phyloP scores from a whole-genome alignment of 2,113 vertebrate genomes.

The Aspidoscelis tigris region DNA sequence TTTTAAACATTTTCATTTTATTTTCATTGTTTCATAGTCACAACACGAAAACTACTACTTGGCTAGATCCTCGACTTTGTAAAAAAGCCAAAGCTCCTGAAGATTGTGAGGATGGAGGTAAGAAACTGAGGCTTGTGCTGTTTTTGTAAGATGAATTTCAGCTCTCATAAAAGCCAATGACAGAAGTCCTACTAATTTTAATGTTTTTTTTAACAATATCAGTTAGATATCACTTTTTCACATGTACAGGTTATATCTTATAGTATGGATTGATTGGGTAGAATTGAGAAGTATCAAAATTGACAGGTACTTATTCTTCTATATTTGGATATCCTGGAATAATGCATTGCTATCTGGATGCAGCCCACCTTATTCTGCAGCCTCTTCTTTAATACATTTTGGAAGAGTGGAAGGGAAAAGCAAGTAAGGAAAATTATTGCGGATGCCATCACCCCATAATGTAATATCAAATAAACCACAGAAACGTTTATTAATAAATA shows the following conservation, averaged over 20 bases:
- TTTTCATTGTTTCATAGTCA: conserved; percentile 81
- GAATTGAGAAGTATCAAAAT: background rate
- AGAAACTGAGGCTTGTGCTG: conserved; percentile 45
- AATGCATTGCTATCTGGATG: too few relatives aligned
- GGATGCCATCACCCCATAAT: background rate
- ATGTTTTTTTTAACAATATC: background rate
- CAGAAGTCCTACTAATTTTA: background rate
- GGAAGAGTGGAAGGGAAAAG: background rate
- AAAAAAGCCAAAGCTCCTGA: conserved; percentile 97
- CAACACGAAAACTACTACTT: conserved; percentile 98
- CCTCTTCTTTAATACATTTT: background rate
- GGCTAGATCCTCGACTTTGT: conserved; percentile 97
- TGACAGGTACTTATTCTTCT: background rate
- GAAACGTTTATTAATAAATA: too few relatives aligned
- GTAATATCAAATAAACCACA: too few relatives aligned
- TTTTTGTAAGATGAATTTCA: background rate
- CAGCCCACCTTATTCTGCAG: background rate
- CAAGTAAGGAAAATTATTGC: background rate
- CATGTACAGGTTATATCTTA: background rate
- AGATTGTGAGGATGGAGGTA: conserved; percentile 97
- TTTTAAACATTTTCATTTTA: conserved; percentile 40
- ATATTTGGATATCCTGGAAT: too few relatives aligned
- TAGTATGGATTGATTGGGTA: background rate
- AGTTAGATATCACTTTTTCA: background rate
- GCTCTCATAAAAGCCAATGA: background rate